Evolutionary conservation across 1,140 invertebrate genomes (phyloP).

Genomic region (Orussus abietinus): DNA sequence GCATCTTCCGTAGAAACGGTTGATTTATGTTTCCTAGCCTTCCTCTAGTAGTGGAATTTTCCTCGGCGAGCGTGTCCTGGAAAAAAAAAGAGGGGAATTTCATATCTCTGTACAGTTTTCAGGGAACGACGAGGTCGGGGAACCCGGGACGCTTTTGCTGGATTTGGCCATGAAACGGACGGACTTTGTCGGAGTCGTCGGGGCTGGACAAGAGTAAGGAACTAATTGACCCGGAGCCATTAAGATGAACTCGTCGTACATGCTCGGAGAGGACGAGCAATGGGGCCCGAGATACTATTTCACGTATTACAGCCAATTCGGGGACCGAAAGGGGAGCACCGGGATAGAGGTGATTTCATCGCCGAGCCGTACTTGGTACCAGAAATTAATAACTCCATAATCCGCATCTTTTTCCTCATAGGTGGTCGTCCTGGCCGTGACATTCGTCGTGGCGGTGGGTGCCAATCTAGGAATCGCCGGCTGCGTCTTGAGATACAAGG

Average conservation of each 20-base stretch:
- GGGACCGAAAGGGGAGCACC: conserved; percentile 34
- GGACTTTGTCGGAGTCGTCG: no score
- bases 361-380: conserved; percentile 3
- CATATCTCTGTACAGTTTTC: no score
- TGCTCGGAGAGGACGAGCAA: conserved; percentile 40
- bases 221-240: no score
- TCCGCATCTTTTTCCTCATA: conserved; percentile 14
- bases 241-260: conserved; percentile 45
- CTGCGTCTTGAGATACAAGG: conserved; percentile 55
- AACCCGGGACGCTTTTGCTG: no score
- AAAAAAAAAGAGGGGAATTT: no score
- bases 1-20: no score
- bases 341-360: conserved; percentile 35
- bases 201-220: no score
- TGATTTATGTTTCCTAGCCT: no score
- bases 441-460: conserved; percentile 45
- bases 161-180: no score
- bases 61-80: no score
- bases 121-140: no score
- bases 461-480: conserved; percentile 48
- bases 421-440: conserved; percentile 40
- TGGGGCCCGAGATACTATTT: conserved; percentile 54
- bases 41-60: no score
- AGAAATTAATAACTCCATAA: background rate
- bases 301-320: conserved; percentile 56